Evolutionary conservation across 2,888 invertebrate species (phyloP).

Genomic region (Toxonevra muliebris): DNA sequence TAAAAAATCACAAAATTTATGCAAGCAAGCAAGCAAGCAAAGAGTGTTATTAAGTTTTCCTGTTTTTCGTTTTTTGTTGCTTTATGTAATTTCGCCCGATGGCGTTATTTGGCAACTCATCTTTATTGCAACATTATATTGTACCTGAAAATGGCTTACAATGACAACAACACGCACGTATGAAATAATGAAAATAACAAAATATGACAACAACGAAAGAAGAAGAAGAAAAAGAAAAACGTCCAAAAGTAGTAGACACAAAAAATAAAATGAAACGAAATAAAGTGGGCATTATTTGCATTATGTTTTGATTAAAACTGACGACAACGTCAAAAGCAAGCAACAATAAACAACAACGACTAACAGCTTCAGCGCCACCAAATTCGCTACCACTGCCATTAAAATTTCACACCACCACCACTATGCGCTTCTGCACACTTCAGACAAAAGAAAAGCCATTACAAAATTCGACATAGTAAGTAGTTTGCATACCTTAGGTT

Average conservation of each 20-base stretch:
- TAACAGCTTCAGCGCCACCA: no score
- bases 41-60: conserved; percentile 45
- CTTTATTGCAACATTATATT: conserved; percentile 49
- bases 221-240: no score
- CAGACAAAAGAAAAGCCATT: no score
- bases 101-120: conserved; percentile 53
- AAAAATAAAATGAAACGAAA: conserved; percentile 18
- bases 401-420: no score
- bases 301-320: conserved; percentile 51
- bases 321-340: no score
- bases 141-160: conserved; percentile 46
- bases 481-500: no score
- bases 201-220: not conserved
- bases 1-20: no score
- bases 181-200: conserved; percentile 12
- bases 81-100: conserved; percentile 29
- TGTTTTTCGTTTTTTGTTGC: conserved; percentile 7
- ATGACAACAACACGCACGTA: conserved; percentile 39
- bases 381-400: no score
- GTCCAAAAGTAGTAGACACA: conserved; percentile 30
- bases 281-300: conserved; percentile 36
- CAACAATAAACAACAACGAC: no score
- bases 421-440: no score
- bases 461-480: no score
- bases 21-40: conserved; percentile 29